phyloP scores from a whole-genome alignment of 2,113 vertebrate species.

The Triplophysa rosa region DNA sequence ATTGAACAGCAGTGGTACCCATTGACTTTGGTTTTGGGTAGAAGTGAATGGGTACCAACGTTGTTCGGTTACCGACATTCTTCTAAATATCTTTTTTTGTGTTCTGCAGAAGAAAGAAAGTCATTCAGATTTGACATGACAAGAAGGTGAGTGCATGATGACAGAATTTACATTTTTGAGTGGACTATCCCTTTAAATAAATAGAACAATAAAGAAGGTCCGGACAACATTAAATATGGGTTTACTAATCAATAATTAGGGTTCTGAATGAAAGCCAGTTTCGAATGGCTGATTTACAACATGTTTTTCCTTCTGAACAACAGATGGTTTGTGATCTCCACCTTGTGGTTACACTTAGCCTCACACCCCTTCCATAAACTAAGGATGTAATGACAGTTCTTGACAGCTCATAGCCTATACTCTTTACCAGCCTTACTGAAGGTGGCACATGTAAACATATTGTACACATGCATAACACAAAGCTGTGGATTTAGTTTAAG shows the following conservation, averaged over 20 bases:
- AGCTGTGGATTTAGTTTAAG: not conserved
- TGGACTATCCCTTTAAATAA: too few species aligned
- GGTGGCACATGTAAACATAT: conserved; percentile 14
- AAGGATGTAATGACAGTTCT: conserved; percentile 2
- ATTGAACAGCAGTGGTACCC: too few species aligned
- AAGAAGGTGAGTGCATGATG: too few species aligned
- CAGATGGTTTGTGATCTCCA: conserved; percentile 11
- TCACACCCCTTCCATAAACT: not conserved
- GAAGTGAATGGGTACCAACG: too few species aligned
- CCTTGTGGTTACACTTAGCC: conserved; percentile 27
- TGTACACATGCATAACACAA: not conserved
- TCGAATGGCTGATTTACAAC: not conserved
- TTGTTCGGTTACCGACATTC: too few species aligned
- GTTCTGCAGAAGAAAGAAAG: too few species aligned
- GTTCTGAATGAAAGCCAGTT: not conserved
- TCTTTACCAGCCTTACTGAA: not conserved
- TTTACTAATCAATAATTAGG: not conserved
- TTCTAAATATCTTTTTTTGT: too few species aligned
- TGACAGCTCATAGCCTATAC: not conserved
- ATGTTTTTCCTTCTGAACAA: not conserved
- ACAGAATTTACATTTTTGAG: too few species aligned
- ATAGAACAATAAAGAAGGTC: too few species aligned
- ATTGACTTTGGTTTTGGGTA: too few species aligned
- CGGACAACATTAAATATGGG: too few species aligned
- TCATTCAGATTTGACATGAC: too few species aligned